Conservation (phyloP, 1,140 invertebrate genomes). For the Lepidurus packardi region DNA sequence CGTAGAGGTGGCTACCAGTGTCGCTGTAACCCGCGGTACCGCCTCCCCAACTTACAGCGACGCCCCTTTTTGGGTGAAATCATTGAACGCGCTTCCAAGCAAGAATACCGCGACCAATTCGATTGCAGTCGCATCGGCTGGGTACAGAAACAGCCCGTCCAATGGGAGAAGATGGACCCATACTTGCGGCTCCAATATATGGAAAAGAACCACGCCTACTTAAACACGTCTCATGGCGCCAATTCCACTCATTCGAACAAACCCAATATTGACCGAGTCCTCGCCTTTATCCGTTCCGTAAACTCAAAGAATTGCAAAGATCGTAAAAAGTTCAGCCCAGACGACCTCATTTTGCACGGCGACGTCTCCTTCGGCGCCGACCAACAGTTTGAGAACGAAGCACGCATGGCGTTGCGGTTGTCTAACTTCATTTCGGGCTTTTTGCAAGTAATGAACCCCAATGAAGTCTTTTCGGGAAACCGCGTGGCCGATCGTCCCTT, state of each 20-base stretch:
- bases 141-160: slow-evolving; percentile 69
- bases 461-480: slow-evolving; percentile 89
- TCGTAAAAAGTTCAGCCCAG: slow-evolving; percentile 50
- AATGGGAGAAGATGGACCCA: slow-evolving; percentile 27
- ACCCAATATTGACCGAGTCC: slow-evolving; percentile 65
- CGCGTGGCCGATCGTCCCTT: slow-evolving; percentile 78
- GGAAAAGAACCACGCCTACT: slow-evolving; percentile 58
- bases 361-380: slow-evolving; percentile 79
- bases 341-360: slow-evolving; percentile 69
- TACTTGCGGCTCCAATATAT: slow-evolving; percentile 50
- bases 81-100: slow-evolving; percentile 81
- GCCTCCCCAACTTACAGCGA: slow-evolving; percentile 77
- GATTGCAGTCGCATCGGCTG: slow-evolving; percentile 87
- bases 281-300: slow-evolving; percentile 69
- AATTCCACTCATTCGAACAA: slow-evolving; percentile 56
- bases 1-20: slow-evolving; percentile 93
- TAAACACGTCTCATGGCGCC: slow-evolving; percentile 51
- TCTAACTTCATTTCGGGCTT: slow-evolving; percentile 94
- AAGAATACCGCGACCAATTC: slow-evolving; percentile 88
- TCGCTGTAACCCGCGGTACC: slow-evolving; percentile 79
- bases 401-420: slow-evolving; percentile 85
- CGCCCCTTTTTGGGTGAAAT: slow-evolving; percentile 88
- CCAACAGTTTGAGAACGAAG: slow-evolving; percentile 87
- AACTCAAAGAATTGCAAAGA: slow-evolving; percentile 63
- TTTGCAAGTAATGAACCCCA: slow-evolving; percentile 84